Evolutionary conservation across 2,888 invertebrate genomes (phyloP).

Genomic region (Conops quadrifasciatus): DNA sequence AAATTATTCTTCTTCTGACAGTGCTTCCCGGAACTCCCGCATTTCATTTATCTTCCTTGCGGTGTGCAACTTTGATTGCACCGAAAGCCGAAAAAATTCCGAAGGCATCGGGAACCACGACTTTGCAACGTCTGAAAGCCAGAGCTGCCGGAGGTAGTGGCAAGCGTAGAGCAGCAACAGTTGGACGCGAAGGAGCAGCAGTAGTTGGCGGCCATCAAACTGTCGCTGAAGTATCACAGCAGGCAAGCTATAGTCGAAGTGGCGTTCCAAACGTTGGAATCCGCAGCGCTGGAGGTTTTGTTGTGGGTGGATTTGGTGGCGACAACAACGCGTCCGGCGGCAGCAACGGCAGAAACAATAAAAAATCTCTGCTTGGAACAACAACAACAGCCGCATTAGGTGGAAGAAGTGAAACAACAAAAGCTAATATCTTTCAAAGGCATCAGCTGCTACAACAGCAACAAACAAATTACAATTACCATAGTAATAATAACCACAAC

Average conservation of each 20-base stretch:
- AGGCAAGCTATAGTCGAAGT: slow-evolving; percentile 34
- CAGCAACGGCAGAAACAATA: slow-evolving; percentile 37
- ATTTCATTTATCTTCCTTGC: slow-evolving; percentile 17
- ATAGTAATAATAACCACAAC: slow-evolving; percentile 51
- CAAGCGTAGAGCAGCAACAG: slow-evolving; percentile 52
- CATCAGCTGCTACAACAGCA: slow-evolving; percentile 39
- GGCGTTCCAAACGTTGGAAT: slow-evolving; percentile 34
- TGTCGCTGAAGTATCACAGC: slow-evolving; percentile 41
- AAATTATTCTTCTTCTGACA: background rate
- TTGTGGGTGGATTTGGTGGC: slow-evolving; percentile 35
- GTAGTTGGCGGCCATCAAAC: slow-evolving; percentile 13
- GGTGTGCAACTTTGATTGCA: slow-evolving; percentile 53
- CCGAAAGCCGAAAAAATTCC: slow-evolving; percentile 58
- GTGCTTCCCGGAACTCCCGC: background rate
- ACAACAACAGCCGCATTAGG: slow-evolving; percentile 40
- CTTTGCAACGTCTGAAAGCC: slow-evolving; percentile 61
- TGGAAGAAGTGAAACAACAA: too few relatives aligned
- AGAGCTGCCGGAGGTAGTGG: slow-evolving; percentile 56
- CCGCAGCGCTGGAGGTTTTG: slow-evolving; percentile 46
- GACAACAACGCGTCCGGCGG: slow-evolving; percentile 31
- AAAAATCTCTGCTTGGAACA: slow-evolving; percentile 33
- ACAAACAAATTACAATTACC: slow-evolving; percentile 34
- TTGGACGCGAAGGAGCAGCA: slow-evolving; percentile 42
- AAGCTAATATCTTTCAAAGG: slow-evolving; percentile 42
- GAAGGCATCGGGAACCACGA: slow-evolving; percentile 58